Conservation (phyloP, 37 sponge, comb jelly and placozoan species). For the Halichondria panicea region DNA sequence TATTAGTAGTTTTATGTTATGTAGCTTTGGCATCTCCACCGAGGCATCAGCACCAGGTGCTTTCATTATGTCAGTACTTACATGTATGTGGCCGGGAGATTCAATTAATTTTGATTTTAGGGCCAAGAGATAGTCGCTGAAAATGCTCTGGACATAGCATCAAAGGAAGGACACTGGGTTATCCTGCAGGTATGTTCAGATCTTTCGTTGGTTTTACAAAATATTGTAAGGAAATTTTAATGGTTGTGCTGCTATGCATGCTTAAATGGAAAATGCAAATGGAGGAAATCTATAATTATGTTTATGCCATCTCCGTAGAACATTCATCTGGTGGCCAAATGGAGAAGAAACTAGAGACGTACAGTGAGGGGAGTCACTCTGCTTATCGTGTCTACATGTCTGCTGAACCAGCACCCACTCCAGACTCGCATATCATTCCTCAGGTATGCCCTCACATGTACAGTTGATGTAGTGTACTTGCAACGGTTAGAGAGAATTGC, state of each 20-base stretch:
- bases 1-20: too few species aligned
- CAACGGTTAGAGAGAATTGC: too few species aligned
- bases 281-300: background rate
- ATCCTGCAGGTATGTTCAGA: constrained; percentile 84
- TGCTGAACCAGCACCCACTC: constrained; percentile 93
- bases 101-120: constrained; percentile 14
- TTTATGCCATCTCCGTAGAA: constrained; percentile 54
- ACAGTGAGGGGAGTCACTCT: constrained; percentile 80
- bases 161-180: constrained; percentile 98
- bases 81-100: background rate
- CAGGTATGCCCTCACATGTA: constrained; percentile 30
- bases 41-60: too few species aligned
- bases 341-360: constrained; percentile 96
- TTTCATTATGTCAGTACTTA: background rate
- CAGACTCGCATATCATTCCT: constrained; percentile 93
- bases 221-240: too few species aligned
- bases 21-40: too few species aligned
- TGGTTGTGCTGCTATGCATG: too few species aligned
- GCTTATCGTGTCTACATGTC: constrained; percentile 97
- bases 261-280: too few species aligned
- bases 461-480: background rate
- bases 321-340: constrained; percentile 94
- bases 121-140: constrained; percentile 99
- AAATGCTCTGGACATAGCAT: constrained; percentile 90
- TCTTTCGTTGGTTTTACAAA: too few species aligned